Percentiles rank a stretch among this genome's conserved stretches.
These are phyloP conservation scores for Trachymyrmex septentrionalis DNA, from an alignment of 1,140 invertebrate genomes.

Conservation along the genomic window DNA sequence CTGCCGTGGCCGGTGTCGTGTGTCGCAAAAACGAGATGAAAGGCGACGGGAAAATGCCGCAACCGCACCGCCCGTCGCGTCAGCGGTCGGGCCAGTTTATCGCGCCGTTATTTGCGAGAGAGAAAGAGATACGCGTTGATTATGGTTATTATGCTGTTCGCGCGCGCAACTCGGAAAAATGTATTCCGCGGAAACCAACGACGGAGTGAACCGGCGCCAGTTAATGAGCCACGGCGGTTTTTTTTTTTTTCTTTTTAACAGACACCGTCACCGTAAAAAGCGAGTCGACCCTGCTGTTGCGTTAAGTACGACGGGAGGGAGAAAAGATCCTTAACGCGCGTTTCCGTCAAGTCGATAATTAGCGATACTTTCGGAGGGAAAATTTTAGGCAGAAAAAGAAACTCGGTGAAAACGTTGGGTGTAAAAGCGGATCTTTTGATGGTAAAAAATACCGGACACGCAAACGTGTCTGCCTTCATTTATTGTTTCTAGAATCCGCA, in stretches of 20 bases:
- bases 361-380: slow-evolving; percentile 55
- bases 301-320: no score
- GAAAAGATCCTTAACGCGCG: slow-evolving; percentile 21
- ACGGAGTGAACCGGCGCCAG: slow-evolving; percentile 48
- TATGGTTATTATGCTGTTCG: slow-evolving; percentile 68
- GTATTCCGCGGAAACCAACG: slow-evolving; percentile 45
- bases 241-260: no score
- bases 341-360: slow-evolving; percentile 63
- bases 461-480: slow-evolving; percentile 41
- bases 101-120: slow-evolving; percentile 27
- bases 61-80: not conserved
- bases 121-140: slow-evolving; percentile 62
- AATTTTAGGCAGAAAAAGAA: not conserved
- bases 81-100: slow-evolving; percentile 17
- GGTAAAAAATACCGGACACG: slow-evolving; percentile 31
- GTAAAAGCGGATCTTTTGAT: slow-evolving; percentile 32
- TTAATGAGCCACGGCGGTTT: slow-evolving; percentile 67
- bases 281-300: not conserved
- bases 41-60: slow-evolving; percentile 22
- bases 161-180: slow-evolving; percentile 60
- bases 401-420: not conserved
- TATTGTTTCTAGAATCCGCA: slow-evolving; percentile 32
- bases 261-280: slow-evolving; percentile 54
- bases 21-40: slow-evolving; percentile 40
- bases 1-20: not conserved